phyloP scores from a whole-genome alignment of 2,113 vertebrate genomes.

The Erythrolamprus reginae region DNA sequence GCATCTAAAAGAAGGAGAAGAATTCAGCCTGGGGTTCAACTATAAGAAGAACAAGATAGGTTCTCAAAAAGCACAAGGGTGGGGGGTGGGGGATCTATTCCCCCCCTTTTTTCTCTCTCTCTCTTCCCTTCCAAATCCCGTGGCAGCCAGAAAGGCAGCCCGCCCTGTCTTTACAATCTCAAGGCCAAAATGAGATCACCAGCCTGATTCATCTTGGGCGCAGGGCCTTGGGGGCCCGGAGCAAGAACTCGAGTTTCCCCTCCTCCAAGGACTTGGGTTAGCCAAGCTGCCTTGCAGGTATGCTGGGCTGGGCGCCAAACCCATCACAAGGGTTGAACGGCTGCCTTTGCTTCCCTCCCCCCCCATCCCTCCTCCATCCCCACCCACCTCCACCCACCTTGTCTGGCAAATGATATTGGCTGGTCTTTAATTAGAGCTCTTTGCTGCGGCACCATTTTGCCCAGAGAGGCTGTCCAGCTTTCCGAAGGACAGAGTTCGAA shows the following conservation, averaged over 20 bases:
- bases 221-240: not conserved
- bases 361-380: too few relatives aligned
- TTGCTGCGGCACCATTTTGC: not conserved
- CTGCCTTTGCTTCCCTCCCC: not conserved
- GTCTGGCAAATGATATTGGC: not conserved
- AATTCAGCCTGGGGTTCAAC: not conserved
- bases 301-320: not conserved
- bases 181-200: not conserved
- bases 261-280: not conserved
- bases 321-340: not conserved
- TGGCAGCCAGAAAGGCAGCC: not conserved
- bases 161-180: not conserved
- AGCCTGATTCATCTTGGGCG: not conserved
- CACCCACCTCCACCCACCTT: not conserved
- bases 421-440: not conserved
- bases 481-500: not conserved
- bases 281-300: not conserved
- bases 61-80: accelerated
- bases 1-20: too few relatives aligned
- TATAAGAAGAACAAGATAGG: not conserved
- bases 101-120: not conserved
- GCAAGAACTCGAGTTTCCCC: not conserved
- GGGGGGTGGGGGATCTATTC: not conserved
- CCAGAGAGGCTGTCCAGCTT: not conserved
- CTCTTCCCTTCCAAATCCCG: not conserved